Base-by-base conservation (phyloP, 2,113 vertebrate genomes). In the Tricholaema leucomelas region DNA sequence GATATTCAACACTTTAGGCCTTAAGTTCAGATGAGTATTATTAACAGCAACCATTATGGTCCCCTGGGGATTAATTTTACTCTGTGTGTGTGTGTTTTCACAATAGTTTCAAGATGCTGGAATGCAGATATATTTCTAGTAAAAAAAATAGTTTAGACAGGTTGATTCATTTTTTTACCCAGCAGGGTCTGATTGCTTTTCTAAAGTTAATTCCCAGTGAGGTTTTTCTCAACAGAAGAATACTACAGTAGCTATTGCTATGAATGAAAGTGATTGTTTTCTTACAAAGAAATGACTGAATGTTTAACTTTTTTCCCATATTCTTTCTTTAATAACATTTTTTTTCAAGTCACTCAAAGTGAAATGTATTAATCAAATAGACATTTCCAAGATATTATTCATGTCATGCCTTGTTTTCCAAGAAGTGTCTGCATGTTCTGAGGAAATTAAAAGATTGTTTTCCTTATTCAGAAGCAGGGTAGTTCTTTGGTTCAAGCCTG, bases 121-220 rank as follows among this genome's bases (percentile, higher is more conserved):
- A 95, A 97, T 94, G 91, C 77, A 97, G 89, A 94, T 96, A 88
- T 27, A 95, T 76, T 96, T 94, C 89, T 92, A 80, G 50, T 92
- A 72, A 90, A 96, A 95, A 94, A 95, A 96, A 86, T 55, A 85
- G 75, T 95, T 97, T 95, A 91, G 92, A 94, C 91, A 97, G 91
- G 87, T 96, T 97, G 97, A 96, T 97, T 97, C 92, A 95, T 97
- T 97, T 96, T 97, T 82, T 65, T 96, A 85, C 91, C 27, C 92
- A 96, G 83, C 73, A 96, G 92, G 88, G 81, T 92, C 72, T 94
- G 92, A 96, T 95, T 93, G 93, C 70, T 92, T 97, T 96, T 94
- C 75, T 94, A 87, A 97, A 95, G 91, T 94, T 94, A 94, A 95
- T 95, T 96, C 94, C 82, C 81, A 94, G 83, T 90, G 91, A 95